These are phyloP conservation scores for Parambassis ranga DNA, from an alignment of 2,797 vertebrate genomes.

Conservation along the genomic window DNA sequence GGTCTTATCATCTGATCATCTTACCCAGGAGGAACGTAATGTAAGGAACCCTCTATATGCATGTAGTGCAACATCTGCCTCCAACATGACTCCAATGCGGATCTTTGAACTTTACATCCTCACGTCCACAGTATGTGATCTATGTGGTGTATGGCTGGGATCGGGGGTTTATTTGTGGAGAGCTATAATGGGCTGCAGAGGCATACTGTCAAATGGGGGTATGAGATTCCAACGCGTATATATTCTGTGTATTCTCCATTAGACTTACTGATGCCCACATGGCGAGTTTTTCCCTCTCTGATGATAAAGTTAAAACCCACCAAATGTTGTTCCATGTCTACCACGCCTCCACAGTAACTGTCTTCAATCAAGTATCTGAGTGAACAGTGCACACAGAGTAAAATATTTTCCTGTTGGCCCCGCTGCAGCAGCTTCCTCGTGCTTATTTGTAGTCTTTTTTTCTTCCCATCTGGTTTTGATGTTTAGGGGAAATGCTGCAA, in stretches of 20 bases:
- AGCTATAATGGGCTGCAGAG: slow-evolving; percentile 52
- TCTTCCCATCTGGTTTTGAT: slow-evolving; percentile 54
- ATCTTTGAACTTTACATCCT: slow-evolving; percentile 72
- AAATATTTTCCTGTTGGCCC: slow-evolving; percentile 29
- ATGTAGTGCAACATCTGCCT: slow-evolving; percentile 74
- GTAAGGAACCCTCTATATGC: slow-evolving; percentile 55
- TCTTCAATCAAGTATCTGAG: slow-evolving; percentile 12
- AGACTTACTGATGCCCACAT: slow-evolving; percentile 33
- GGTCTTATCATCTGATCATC: slow-evolving; percentile 75
- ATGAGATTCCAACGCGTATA: slow-evolving; percentile 14
- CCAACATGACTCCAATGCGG: slow-evolving; percentile 64
- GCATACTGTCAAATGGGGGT: slow-evolving; percentile 32
- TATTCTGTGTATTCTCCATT: slow-evolving; percentile 47
- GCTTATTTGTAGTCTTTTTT: slow-evolving; percentile 27
- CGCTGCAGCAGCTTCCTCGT: slow-evolving; percentile 13
- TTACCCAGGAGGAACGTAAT: slow-evolving; percentile 69
- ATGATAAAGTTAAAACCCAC: slow-evolving; percentile 11
- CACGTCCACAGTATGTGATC: slow-evolving; percentile 52
- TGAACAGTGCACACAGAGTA: slow-evolving; percentile 13
- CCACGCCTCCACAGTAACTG: slow-evolving; percentile 6
- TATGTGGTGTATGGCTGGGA: slow-evolving; percentile 48
- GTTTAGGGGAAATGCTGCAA: slow-evolving; percentile 30
- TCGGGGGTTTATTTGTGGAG: slow-evolving; percentile 56
- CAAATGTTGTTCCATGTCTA: not conserved
- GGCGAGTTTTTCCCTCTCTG: slow-evolving; percentile 11